Conservation (phyloP, 1,140 invertebrate species). For the Drosophila pruinosa region DNA sequence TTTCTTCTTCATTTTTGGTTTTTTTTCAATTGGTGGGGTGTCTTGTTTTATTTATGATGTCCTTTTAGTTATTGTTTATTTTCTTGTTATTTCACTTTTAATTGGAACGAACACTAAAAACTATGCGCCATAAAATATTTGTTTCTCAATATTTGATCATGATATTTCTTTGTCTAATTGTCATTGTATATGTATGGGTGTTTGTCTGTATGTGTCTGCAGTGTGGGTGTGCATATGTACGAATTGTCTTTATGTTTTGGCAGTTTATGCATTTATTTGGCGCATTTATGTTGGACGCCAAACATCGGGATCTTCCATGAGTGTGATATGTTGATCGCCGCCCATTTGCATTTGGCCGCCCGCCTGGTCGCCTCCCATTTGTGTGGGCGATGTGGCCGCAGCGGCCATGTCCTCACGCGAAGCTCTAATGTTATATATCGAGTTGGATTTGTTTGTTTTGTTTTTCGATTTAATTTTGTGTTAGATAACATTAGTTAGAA, state of each 20-base stretch:
- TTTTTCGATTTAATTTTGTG: constrained; percentile 4
- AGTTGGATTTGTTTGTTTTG: constrained; percentile 11
- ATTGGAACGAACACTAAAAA: constrained; percentile 73
- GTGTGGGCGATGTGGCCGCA: constrained; percentile 88
- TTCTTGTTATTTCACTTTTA: constrained; percentile 29
- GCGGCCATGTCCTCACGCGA: constrained; percentile 92
- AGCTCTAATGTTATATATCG: constrained; percentile 85
- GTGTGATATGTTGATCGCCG: constrained; percentile 88
- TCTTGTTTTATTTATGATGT: constrained; percentile 31
- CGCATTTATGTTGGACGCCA: constrained; percentile 92
- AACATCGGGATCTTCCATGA: constrained; percentile 94
- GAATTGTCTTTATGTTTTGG: constrained; percentile 43
- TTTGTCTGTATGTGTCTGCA: constrained; percentile 19
- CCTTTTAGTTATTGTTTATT: constrained; percentile 21
- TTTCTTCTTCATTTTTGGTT: constrained; percentile 40
- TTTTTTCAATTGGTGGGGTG: constrained; percentile 72
- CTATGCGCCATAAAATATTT: constrained; percentile 74
- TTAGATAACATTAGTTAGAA: constrained; percentile 20
- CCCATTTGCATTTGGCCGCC: constrained; percentile 86
- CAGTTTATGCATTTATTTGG: constrained; percentile 57
- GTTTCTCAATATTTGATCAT: constrained; percentile 36
- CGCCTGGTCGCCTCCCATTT: constrained; percentile 84
- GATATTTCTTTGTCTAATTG: constrained; percentile 51
- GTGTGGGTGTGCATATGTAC: constrained; percentile 14
- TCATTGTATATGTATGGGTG: constrained; percentile 8